A percentile compares a stretch with the other conserved stretches of the same genome.
These are phyloP conservation scores for Pelochelys cantorii DNA, from an alignment of 2,797 vertebrate genomes.

Conservation along the genomic window DNA sequence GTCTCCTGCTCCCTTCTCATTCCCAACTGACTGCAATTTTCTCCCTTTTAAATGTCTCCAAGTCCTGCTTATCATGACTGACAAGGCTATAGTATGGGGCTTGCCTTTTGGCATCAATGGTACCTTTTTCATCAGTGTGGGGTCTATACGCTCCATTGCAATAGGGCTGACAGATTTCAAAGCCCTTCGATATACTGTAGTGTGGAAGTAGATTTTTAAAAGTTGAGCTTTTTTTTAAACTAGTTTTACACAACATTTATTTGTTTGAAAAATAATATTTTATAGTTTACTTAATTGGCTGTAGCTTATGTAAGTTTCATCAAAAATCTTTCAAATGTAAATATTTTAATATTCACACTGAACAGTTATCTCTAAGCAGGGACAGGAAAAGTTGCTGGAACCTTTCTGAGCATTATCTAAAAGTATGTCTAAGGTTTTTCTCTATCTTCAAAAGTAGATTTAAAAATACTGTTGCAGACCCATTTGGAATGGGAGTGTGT, in stretches of 20 bases:
- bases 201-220: background rate
- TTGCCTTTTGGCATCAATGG: background rate
- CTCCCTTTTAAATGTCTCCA: background rate
- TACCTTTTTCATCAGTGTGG: background rate
- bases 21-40: background rate
- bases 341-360: background rate
- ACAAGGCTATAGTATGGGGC: background rate
- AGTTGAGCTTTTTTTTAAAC: background rate
- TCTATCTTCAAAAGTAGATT: background rate
- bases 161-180: conserved; percentile 7
- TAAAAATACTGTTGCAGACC: background rate
- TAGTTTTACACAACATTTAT: background rate
- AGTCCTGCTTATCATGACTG: background rate
- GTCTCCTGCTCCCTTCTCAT: background rate
- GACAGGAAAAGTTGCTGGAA: background rate
- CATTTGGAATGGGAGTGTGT: background rate
- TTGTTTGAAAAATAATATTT: conserved; percentile 8
- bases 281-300: background rate
- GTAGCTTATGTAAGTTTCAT: background rate
- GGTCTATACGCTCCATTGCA: background rate
- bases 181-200: background rate
- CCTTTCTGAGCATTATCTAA: conserved; percentile 6
- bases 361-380: background rate
- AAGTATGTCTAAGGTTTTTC: background rate
- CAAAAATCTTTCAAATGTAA: conserved; percentile 7